Evolutionary conservation across 2,113 vertebrate genomes (phyloP), one percentile per base, ranked within the genome.

Genomic region (Cygnus atratus): DNA sequence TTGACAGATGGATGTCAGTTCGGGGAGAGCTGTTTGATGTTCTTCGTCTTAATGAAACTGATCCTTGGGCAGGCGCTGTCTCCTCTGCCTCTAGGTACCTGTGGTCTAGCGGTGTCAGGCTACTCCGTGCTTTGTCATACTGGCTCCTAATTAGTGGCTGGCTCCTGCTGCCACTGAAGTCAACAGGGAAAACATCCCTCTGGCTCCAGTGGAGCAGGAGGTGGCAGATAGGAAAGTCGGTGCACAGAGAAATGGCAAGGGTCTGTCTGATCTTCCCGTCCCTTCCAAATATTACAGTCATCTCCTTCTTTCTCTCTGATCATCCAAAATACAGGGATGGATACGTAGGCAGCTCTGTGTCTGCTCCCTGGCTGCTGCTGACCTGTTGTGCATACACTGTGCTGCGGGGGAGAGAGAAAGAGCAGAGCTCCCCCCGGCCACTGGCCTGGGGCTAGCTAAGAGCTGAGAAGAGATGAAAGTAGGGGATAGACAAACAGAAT

Each of bases 1-100:
- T 93, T 97, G 96, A 96, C 96, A 97, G 96, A 97, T 0, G 50
- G 88, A 95, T 97, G 95, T 96, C 97, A 95, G 78, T 95, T 95
- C 20, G 3, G 87, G 62, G 88, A 86, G 86, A 70, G 39, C 73
- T 95, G 57, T 95, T 86, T 95, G 93, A 95, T 93, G 88, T 88
- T 95, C 85, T 79, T 91, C 90, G n/a, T 96, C 94, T 94, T 95
- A 97, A 97, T 94, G 87, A 96, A 97, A 96, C 79, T 58, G 95
- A 93, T 96, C 93, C 90, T 75, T 57, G 1, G 18, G 94, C 95
- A 90, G 68, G 78, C 73, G 28, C 92, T 91, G 86, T 39, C 92
- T 95, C 66, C 90, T 92, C 75, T 92, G 91, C 88, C 87, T 95
- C 77, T n/a, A 92, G 90, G 93, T 25, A 3, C 86, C 76, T 85